A percentile compares a stretch with the other conserved stretches of the same genome.
Evolutionary conservation across 2,113 vertebrate genomes (phyloP).

Genomic region (Sardina pilchardus): DNA sequence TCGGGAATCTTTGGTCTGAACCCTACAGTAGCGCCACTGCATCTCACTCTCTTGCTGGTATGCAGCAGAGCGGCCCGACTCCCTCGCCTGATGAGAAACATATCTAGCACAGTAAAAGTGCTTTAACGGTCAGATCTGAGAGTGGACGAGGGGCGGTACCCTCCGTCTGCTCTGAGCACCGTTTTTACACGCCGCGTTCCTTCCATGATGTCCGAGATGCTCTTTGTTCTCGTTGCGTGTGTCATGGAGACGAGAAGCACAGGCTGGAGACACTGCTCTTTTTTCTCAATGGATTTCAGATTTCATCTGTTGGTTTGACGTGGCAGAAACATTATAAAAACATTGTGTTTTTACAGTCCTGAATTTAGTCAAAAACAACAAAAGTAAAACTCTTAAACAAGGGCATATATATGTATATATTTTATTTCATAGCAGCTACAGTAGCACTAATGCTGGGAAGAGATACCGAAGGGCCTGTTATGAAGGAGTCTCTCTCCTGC

Average conservation of each 20-base stretch:
- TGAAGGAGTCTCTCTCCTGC: neutral
- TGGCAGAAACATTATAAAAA: too few species aligned
- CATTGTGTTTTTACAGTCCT: too few species aligned
- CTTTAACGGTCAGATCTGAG: neutral
- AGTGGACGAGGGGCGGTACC: neutral
- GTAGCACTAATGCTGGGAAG: neutral
- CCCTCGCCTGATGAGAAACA: neutral
- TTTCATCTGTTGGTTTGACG: too few species aligned
- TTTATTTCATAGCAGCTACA: too few species aligned
- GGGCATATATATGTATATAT: too few species aligned
- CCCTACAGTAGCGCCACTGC: too few species aligned
- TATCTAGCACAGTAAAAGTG: neutral
- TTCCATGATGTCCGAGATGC: neutral
- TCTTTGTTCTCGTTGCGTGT: neutral
- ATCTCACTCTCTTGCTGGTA: neutral
- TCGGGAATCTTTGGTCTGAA: too few species aligned
- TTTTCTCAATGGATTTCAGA: too few species aligned
- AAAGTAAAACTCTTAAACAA: too few species aligned
- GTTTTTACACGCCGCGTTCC: neutral
- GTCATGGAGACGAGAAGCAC: neutral
- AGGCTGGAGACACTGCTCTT: neutral
- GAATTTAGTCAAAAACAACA: too few species aligned
- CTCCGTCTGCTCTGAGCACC: neutral
- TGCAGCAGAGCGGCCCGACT: neutral
- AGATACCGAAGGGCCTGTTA: neutral